These are phyloP conservation scores for Rousettus leschenaultii DNA, from an alignment of 2,113 vertebrate species.

Conservation along the genomic window DNA sequence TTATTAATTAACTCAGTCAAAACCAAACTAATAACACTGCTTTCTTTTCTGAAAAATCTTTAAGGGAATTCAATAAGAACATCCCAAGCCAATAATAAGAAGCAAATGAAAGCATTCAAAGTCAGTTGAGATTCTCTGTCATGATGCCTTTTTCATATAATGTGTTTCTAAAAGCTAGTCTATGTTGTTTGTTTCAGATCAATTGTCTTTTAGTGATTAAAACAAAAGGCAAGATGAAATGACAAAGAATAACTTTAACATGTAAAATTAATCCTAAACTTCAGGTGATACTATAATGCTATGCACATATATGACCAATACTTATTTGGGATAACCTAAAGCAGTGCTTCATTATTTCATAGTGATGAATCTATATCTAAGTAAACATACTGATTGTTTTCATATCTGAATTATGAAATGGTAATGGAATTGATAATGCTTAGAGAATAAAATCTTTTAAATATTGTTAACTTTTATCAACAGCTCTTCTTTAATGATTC, in stretches of 20 bases:
- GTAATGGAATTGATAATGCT: background rate
- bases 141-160: background rate
- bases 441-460: background rate
- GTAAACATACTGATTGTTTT: background rate
- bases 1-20: slow-evolving; percentile 74
- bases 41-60: slow-evolving; percentile 62
- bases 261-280: background rate
- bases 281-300: background rate
- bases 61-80: slow-evolving; percentile 64
- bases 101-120: slow-evolving; percentile 60
- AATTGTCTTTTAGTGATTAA: background rate
- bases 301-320: background rate
- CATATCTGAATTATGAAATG: background rate
- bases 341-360: background rate
- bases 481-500: background rate
- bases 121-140: background rate
- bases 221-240: background rate
- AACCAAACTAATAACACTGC: slow-evolving; percentile 49
- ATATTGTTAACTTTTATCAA: background rate
- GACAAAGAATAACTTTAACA: background rate
- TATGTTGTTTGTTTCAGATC: background rate
- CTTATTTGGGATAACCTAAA: background rate
- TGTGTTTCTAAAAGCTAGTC: background rate
- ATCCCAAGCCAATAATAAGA: slow-evolving; percentile 57
- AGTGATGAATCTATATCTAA: background rate